Evolutionary conservation across 35 echinoderm and acorn worm species (phyloP), one percentile per base, ranked within the genome.

Genomic region (Apostichopus japonicus): DNA sequence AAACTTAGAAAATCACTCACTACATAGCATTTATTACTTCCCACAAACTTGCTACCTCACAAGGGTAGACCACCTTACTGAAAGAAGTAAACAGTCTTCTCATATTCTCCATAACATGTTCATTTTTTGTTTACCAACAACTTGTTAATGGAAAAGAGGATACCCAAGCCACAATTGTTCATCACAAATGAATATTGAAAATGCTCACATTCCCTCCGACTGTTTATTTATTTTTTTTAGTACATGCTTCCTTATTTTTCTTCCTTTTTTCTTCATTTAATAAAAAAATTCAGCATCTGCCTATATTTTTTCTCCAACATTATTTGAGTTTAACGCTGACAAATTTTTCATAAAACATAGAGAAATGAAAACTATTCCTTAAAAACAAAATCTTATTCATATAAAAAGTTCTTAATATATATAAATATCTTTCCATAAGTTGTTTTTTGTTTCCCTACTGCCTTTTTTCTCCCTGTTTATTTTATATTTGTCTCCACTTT

Each of bases 351-450:
- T 51, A 89, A 89, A 88, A 72, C 56, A 65, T 6, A 54, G 22
- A 65, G 72, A 89, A 72, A 53, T 15, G 51, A 72, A 88, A 72
- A 72, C 27, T 22, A 55, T 33, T 89, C 17, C 21, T 27, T 16
- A 33, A 89, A 89, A 89, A 52, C 11, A 71, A 17, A 75, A 75
- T 19, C n/a, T 19, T 75, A 72, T 33, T 89, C 67, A 89, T 89
- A 89, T 89, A 75, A 89, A 89, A 89, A 84, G 63, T 57, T 89
- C 86, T 89, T 82, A 82, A 82, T 89, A 89, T 89, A 89, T 89
- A 89, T 89, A 89, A 89, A 89, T 89, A 89, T 89, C 61, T 89
- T 24, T 83, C 27, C 25, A 83, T 55, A 83, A 33, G 79, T 83
- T 83, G 15, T 58, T 17, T 89, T 5, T 72, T 16, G 6, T 72